phyloP scores from a whole-genome alignment of 2,113 vertebrate species.

The Opisthocomus hoazin region DNA sequence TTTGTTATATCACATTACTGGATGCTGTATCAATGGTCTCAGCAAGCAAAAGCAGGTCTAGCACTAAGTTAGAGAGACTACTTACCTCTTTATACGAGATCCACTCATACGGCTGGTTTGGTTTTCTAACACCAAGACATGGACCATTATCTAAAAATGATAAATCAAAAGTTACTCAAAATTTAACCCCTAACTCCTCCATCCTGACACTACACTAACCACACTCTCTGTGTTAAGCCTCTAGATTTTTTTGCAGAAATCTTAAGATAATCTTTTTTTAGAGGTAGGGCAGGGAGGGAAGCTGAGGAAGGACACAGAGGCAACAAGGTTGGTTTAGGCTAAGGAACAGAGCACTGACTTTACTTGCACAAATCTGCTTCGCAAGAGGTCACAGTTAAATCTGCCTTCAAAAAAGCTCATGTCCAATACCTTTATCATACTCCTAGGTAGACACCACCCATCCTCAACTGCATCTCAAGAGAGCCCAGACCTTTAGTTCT shows the following conservation, averaged over 20 bases:
- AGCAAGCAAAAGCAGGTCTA: not conserved
- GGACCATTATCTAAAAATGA: slow-evolving; percentile 83
- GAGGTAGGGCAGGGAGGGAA: not conserved
- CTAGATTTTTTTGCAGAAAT: not conserved
- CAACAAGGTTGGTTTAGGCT: not conserved
- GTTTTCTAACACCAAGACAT: slow-evolving; percentile 90
- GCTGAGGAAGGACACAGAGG: not conserved
- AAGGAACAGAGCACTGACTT: not conserved
- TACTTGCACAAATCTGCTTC: not conserved
- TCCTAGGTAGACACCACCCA: not conserved
- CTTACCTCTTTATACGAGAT: slow-evolving; percentile 89
- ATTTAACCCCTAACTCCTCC: not conserved
- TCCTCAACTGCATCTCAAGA: not conserved
- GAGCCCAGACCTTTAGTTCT: not conserved
- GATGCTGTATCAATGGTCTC: not conserved
- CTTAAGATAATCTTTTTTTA: not conserved
- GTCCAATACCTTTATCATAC: not conserved
- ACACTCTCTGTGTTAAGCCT: not conserved
- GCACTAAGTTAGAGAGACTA: not conserved
- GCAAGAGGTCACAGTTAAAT: not conserved
- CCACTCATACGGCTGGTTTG: slow-evolving; percentile 94
- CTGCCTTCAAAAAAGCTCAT: not conserved
- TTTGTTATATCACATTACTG: not conserved
- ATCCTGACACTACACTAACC: not conserved
- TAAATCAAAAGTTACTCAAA: not conserved